A percentile compares a stretch with the other conserved stretches of the same genome.
Evolutionary conservation across 2,888 invertebrate genomes (phyloP).

Genomic region (Phortica magna): DNA sequence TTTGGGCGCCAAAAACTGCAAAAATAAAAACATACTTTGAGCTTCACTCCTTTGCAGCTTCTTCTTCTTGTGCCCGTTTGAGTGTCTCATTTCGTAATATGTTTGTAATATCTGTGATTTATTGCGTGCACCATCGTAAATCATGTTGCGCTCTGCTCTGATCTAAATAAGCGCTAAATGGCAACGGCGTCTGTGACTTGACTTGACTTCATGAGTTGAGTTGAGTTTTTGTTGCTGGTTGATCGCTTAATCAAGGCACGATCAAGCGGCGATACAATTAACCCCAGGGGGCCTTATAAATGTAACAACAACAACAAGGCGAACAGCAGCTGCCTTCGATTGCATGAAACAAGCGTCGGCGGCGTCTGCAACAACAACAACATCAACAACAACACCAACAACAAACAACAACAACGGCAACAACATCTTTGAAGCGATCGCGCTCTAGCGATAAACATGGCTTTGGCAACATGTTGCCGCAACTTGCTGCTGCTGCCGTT

Average conservation of each 20-base stretch:
- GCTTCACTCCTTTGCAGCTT: background rate
- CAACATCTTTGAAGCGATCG: background rate
- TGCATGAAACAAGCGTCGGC: background rate
- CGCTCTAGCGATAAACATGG: background rate
- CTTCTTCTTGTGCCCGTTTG: background rate
- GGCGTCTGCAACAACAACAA: background rate
- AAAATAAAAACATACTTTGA: background rate
- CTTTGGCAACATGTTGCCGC: background rate
- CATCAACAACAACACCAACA: too few species aligned
- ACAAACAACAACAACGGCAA: too few species aligned
- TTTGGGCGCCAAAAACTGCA: background rate
- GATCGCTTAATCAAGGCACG: constrained; percentile 65
- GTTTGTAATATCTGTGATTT: background rate
- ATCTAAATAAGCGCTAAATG: background rate
- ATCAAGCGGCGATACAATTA: constrained; percentile 59
- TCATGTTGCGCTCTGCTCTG: background rate
- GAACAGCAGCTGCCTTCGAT: background rate
- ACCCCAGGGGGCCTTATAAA: constrained; percentile 54
- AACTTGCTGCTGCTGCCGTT: background rate
- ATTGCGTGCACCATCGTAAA: background rate
- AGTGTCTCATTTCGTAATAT: background rate
- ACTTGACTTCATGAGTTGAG: constrained; percentile 42
- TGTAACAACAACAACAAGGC: constrained; percentile 17
- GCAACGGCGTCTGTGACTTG: background rate
- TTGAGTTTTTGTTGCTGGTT: constrained; percentile 58